Percentiles rank a stretch among this genome's conserved stretches.
Evolutionary conservation across 2,113 vertebrate species (phyloP).

Genomic region (Triplophysa rosa): DNA sequence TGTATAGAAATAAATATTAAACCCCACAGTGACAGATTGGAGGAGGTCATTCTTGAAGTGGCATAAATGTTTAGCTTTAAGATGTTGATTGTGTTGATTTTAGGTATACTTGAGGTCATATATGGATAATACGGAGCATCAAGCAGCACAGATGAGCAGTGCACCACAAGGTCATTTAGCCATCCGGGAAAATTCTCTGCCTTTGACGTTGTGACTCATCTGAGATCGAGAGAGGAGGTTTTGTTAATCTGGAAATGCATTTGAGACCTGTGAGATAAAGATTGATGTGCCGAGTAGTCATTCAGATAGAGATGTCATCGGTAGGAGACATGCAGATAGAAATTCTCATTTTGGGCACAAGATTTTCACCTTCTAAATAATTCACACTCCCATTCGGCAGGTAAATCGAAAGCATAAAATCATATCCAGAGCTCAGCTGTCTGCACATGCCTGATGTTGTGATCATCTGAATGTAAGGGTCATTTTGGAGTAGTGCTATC

Average conservation of each 20-base stretch:
- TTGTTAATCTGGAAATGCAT: neutral
- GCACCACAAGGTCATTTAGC: too few species aligned
- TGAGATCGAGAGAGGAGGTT: slow-evolving; percentile 24
- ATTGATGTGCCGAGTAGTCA: slow-evolving; percentile 2
- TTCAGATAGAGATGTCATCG: neutral
- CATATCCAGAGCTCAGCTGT: neutral
- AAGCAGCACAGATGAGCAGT: too few species aligned
- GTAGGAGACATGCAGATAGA: neutral
- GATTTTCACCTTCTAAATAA: neutral
- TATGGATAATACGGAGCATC: too few species aligned
- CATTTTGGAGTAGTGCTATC: neutral
- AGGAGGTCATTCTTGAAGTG: too few species aligned
- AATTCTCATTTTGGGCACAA: neutral
- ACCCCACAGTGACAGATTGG: too few species aligned
- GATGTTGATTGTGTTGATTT: too few species aligned
- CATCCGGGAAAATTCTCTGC: too few species aligned
- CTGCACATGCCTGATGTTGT: neutral
- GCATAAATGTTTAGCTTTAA: too few species aligned
- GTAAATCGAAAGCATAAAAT: neutral
- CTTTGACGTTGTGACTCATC: slow-evolving; percentile 13
- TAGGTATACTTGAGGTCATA: too few species aligned
- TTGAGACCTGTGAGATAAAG: neutral
- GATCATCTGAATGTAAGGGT: neutral
- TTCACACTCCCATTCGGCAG: neutral
- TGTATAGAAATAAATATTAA: too few species aligned